Conservation (phyloP, 2,113 vertebrate genomes). For the Chaetodon trifascialis region DNA sequence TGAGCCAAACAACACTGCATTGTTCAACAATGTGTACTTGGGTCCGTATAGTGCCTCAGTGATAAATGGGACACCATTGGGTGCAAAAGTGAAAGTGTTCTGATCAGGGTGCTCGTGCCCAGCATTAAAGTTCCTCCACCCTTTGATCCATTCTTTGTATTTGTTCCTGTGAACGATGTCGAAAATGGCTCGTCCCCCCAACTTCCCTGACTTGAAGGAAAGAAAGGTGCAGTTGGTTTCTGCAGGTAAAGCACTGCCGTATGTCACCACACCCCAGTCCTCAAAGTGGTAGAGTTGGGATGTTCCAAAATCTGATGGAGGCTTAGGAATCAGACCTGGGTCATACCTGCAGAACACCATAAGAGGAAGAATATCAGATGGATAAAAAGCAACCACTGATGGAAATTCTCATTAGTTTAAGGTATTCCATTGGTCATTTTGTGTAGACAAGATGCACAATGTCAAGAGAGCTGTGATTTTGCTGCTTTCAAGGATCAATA, state of each 20-base stretch:
- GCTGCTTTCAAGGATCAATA: not conserved
- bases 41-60: slow-evolving; percentile 98
- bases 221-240: slow-evolving; percentile 92
- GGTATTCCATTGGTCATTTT: not conserved
- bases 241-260: slow-evolving; percentile 90
- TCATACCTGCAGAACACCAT: slow-evolving; percentile 89
- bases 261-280: slow-evolving; percentile 99
- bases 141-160: slow-evolving; percentile 96
- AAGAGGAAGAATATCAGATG: slow-evolving; percentile 12
- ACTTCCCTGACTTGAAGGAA: slow-evolving; percentile 98
- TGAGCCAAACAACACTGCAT: slow-evolving; percentile 92
- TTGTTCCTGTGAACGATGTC: slow-evolving; percentile 96
- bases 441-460: too few species aligned
- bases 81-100: slow-evolving; percentile 96
- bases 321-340: slow-evolving; percentile 86
- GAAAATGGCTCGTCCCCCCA: slow-evolving; percentile 96
- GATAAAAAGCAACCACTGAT: not conserved
- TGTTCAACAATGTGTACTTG: slow-evolving; percentile 96
- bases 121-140: slow-evolving; percentile 98
- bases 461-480: not conserved
- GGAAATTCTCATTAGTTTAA: not conserved
- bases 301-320: slow-evolving; percentile 91
- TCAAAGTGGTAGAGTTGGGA: slow-evolving; percentile 94
- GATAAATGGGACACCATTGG: slow-evolving; percentile 94
- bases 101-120: slow-evolving; percentile 98